These are phyloP conservation scores for Drosophila lowei DNA, from an alignment of 1,140 invertebrate genomes.

Conservation along the genomic window DNA sequence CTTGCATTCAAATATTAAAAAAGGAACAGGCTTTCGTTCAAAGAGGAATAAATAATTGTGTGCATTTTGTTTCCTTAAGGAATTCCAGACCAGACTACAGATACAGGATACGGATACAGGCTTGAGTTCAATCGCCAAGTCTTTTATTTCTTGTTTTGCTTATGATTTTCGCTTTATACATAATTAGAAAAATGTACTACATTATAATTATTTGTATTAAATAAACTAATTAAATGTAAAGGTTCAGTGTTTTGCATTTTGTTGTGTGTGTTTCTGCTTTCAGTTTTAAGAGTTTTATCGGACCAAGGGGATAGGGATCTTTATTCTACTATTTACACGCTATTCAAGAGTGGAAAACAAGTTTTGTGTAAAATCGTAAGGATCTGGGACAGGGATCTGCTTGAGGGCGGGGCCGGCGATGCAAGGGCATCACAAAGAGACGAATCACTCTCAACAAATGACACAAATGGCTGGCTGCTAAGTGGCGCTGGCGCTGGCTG, in stretches of 20 bases:
- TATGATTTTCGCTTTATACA: slow-evolving; percentile 51
- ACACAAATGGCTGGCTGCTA: slow-evolving; percentile 44
- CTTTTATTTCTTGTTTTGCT: slow-evolving; percentile 43
- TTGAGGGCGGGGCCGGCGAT: slow-evolving; percentile 26
- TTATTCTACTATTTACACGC: slow-evolving; percentile 75
- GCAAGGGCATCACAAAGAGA: slow-evolving; percentile 51
- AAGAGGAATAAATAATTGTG: no score
- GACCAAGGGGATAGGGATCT: slow-evolving; percentile 36
- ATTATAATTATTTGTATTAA: slow-evolving; percentile 76
- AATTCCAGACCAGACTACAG: no score
- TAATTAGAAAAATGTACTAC: slow-evolving; percentile 81
- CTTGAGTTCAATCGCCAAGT: slow-evolving; percentile 20
- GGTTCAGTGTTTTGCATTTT: slow-evolving; percentile 59
- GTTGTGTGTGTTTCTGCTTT: slow-evolving; percentile 40
- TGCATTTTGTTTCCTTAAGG: no score
- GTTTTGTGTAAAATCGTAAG: slow-evolving; percentile 60
- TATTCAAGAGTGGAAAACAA: slow-evolving; percentile 63
- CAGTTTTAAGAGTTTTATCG: slow-evolving; percentile 40
- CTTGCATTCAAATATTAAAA: no score
- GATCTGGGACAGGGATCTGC: no score
- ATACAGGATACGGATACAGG: neutral
- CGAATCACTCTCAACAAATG: slow-evolving; percentile 31
- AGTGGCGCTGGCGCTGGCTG: slow-evolving; percentile 24
- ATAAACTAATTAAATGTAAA: slow-evolving; percentile 78
- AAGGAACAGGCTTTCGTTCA: no score